Evolutionary conservation across 2,888 invertebrate genomes (phyloP), one percentile per base, ranked within the genome.

Genomic region (Drosophila anomalata): DNA sequence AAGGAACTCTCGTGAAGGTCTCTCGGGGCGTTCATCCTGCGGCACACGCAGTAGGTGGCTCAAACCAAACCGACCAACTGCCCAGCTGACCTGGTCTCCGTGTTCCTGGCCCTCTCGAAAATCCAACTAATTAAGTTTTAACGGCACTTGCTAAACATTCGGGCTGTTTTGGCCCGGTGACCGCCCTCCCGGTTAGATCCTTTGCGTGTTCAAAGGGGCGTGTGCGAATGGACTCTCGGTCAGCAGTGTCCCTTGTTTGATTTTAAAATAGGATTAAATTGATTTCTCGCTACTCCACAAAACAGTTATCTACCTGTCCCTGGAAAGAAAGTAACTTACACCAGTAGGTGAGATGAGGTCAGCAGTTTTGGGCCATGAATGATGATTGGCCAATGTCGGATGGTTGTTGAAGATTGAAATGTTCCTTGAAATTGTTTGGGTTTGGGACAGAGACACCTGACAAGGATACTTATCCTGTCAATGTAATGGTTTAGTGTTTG

Each of bases 91-190:
- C 57, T 8, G 39, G 54, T 20, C 52, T n/a, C 17, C 6, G 11
- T n/a, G 7, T 9, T 31, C n/a, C 46, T 53, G 31, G 63, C 55
- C 39, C 59, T 66, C 76, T 68, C 14, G 67, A 77, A 75, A 81
- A 83, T 77, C 77, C 62, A 69, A 74, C 86, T 84, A 84, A 84
- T 84, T 84, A 84, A 84, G 87, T 82, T 85, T 85, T 79, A 82
- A 79, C 82, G 86, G 87, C 84, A 84, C 79, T 84, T 87, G 87
- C 79, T 73, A 87, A 82, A 77, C 72, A 76, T 76, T 53, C 54
- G 66, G 68, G 53, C 57, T 60, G 59, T 58, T 42, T 54, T 50
- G 55, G 42, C 17, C 42, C 48, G 50, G 48, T 39, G 36, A 26
- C 48, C 52, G 20, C 54, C 48, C 55, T 66, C 33, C 50, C 52